Evolutionary conservation across 1,140 invertebrate genomes (phyloP).

Genomic region (Drosophila serrata): DNA sequence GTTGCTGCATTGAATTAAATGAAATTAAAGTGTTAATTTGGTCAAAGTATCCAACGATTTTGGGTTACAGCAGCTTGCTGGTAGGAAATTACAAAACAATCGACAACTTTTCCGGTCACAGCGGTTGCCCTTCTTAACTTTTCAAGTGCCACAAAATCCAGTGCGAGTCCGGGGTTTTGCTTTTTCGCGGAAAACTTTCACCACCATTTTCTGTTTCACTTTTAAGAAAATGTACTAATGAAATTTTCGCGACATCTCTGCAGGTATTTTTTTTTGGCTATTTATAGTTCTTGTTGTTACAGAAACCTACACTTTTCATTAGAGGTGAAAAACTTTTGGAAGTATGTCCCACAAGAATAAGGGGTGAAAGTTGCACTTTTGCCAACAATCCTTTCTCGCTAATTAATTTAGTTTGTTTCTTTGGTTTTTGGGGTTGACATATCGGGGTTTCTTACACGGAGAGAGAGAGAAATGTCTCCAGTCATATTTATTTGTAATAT

Average conservation of each 20-base stretch:
- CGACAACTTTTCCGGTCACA: constrained; percentile 35
- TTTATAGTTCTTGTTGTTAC: constrained; percentile 41
- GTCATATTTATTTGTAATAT: background rate
- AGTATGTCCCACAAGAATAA: constrained; percentile 6
- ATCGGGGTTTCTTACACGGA: background rate
- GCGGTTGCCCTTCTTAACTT: constrained; percentile 42
- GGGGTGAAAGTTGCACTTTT: constrained; percentile 32
- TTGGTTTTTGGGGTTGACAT: background rate
- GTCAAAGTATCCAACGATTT: constrained; percentile 1
- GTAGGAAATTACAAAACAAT: constrained; percentile 33
- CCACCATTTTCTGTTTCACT: constrained; percentile 24
- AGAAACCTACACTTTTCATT: constrained; percentile 41
- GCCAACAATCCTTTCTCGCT: constrained; percentile 33
- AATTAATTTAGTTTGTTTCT: constrained; percentile 55
- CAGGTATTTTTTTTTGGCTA: constrained; percentile 44
- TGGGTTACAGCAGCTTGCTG: constrained; percentile 10
- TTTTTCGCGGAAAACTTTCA: constrained; percentile 24
- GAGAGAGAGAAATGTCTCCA: too few species aligned
- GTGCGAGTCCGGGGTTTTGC: constrained; percentile 10
- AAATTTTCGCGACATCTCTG: constrained; percentile 24
- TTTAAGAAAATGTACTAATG: constrained; percentile 43
- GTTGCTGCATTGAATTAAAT: constrained; percentile 28
- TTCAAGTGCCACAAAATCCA: constrained; percentile 25
- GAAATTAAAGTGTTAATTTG: constrained; percentile 57
- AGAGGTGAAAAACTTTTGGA: constrained; percentile 36